Conservation (phyloP, 2,113 vertebrate species). For the Recurvirostra avosetta region DNA sequence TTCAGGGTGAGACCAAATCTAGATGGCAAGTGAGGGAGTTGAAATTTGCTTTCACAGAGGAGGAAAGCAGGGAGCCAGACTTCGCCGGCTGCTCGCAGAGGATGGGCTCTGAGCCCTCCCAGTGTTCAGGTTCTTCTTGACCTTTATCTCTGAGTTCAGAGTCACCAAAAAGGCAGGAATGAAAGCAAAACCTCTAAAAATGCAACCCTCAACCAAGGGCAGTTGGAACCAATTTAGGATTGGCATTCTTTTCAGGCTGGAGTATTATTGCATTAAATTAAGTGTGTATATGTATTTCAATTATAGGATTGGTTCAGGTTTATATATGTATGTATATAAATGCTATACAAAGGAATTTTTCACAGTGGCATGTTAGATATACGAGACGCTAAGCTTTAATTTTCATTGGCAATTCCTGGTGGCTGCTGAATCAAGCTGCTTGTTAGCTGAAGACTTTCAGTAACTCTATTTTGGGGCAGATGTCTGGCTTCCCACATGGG, state of each 20-base stretch:
- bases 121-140: not conserved
- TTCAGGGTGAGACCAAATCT: not conserved
- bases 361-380: not conserved
- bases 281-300: not conserved
- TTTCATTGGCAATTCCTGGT: not conserved
- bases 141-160: not conserved
- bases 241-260: not conserved
- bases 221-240: not conserved
- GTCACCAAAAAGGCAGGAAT: not conserved
- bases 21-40: not conserved
- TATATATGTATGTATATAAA: not conserved
- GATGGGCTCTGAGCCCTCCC: not conserved
- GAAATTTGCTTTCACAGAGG: not conserved
- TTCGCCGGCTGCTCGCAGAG: not conserved
- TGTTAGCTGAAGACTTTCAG: accelerated
- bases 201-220: not conserved
- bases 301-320: not conserved
- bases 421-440: not conserved
- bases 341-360: not conserved
- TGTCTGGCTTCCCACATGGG: not conserved
- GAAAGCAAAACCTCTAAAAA: not conserved
- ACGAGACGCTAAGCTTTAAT: not conserved
- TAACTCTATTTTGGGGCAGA: not conserved
- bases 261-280: not conserved
- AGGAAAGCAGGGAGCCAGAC: not conserved